Base-by-base conservation (phyloP, 2,888 invertebrate species). In the Electrophaes corylata region DNA sequence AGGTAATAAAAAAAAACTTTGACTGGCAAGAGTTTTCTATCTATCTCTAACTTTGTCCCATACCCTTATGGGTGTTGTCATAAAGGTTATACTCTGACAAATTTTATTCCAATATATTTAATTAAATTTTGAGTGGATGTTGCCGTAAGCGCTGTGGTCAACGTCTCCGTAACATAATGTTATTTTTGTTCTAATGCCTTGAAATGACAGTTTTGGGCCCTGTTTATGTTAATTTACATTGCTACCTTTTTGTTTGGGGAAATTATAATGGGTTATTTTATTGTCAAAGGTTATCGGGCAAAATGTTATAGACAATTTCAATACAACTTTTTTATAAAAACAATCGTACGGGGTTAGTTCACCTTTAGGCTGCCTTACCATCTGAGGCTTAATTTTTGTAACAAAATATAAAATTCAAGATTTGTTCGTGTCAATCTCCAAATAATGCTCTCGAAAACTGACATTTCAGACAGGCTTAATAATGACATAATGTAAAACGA, bases 81-180 rank as follows among this genome's bases (percentile, higher is more conserved):
- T 31, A n/a, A 31, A 18, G 16, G 10, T 18, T n/a, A n/a, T n/a
- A n/a, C n/a, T n/a, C n/a, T n/a, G n/a, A n/a, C n/a, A 6, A 29
- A 35, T 20, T 52, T 52, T 45, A 52, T 20, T 45, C 10, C 39
- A 14, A 39, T 39, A 19, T 43, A 40, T 49, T 45, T 58, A 48
- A 52, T 58, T 58, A 48, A 58, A 58, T 39, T 88, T 86, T 86
- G 84, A 85, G 82, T 83, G 79, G 60, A 20, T 49, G 59, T 53
- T 40, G 59, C 40, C 39, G 20, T 49, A 59, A 18, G 37, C 11
- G 12, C 50, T 55, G 65, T 41, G 60, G 63, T 66, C 64, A 54
- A 64, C 57, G 57, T 48, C 52, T 52, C 45, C 14, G 45, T 45
- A 49, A 52, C 40, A 44, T 65, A 62, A 51, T 66, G 59, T 68